A percentile compares a stretch with the other conserved stretches of the same genome.
Evolutionary conservation across 2,113 vertebrate genomes (phyloP).

Genomic region (Lepidothrix coronata): DNA sequence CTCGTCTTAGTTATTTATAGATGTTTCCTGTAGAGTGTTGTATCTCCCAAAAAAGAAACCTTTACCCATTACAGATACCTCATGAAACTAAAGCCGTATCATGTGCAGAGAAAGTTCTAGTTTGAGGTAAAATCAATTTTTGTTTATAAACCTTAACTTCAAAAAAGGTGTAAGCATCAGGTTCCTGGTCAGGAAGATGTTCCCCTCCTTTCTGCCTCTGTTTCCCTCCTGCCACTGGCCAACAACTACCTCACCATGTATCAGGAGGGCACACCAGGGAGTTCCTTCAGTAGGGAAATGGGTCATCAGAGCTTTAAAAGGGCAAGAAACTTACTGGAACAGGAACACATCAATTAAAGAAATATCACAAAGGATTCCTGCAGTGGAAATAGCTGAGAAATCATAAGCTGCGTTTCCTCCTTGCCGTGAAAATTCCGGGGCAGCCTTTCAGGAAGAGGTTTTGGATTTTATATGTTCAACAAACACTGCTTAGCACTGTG

Average conservation of each 20-base stretch:
- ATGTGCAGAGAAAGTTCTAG: neutral
- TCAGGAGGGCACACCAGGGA: neutral
- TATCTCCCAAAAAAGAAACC: neutral
- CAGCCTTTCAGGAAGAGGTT: neutral
- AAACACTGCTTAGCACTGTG: neutral
- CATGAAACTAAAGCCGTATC: neutral
- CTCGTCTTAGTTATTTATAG: neutral
- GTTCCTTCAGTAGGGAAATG: neutral
- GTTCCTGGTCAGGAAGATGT: neutral
- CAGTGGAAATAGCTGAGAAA: neutral
- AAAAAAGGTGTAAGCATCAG: neutral
- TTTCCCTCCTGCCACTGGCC: neutral
- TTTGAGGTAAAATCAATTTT: neutral
- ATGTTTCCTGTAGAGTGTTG: neutral
- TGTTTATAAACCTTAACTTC: neutral
- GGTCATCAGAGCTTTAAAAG: neutral
- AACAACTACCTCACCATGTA: accelerated
- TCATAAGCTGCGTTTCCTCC: neutral
- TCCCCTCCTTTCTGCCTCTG: neutral
- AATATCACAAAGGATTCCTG: neutral
- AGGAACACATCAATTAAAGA: neutral
- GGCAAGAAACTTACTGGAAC: neutral
- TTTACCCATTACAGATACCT: neutral
- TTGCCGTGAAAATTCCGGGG: neutral
- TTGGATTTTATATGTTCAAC: neutral